Evolutionary conservation across 1,140 invertebrate genomes (phyloP), one percentile per base, ranked within the genome.

Genomic region (Drosophila eugracilis): DNA sequence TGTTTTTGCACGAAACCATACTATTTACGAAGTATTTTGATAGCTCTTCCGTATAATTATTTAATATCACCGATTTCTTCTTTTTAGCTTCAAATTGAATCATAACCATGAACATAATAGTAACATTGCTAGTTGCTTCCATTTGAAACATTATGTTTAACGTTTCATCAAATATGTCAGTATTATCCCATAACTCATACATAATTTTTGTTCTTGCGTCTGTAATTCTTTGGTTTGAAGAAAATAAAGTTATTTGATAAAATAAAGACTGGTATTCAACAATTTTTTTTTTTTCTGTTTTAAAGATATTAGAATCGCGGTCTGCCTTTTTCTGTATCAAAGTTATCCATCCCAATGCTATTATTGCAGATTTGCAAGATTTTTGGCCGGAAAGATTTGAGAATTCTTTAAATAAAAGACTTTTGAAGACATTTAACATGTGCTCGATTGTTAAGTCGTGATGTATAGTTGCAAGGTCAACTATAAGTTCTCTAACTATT

Each of bases 1-100:
- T 95, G 9, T 92, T 94, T 92, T 98, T 97, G 41, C 95, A 95
- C 73, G 95, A 96, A 28, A 98, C 94, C 47, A 96, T 93, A 54
- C 95, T 94, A 92, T 97, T 98, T 45, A 96, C 94, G 80, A 97
- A 96, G 36, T 93, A 89, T 30, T 97, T 96, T 10, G 97, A 80
- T 78, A 96, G 94, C 62, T 92, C 93, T 12, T 89, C 90, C 39
- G 75, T 84, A 41, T 89, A 39, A 26, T 5, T 34, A 7, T 70
- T 95, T 95, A 91, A 72, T 48, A 89, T 65, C 60, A 48, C 34
- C 6, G 53, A 34, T 32, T 49, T 30, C 0, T 44, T 60, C 9
- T 14, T 30, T 17, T 81, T 67, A 15, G 39, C 45, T 34, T 77
- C 66, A 45, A 79, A 89, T 22, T 66, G 21, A 45, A 83, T 30